Percentiles rank a stretch among this genome's conserved stretches.
Evolutionary conservation across 2,888 invertebrate genomes (phyloP).

Genomic region (Cephus nigrinus): DNA sequence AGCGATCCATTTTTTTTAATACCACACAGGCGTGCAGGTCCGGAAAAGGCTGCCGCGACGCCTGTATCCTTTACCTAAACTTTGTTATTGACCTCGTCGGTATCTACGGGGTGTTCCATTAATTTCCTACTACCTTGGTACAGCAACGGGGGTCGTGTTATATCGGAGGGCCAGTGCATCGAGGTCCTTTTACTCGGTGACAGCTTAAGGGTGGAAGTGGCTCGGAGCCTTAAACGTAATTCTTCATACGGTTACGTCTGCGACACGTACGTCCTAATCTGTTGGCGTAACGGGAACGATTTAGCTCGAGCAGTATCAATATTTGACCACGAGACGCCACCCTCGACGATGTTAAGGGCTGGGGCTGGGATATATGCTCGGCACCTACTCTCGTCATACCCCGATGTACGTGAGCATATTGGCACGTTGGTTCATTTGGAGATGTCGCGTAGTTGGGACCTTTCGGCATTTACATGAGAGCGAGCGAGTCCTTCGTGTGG

Average conservation of each 20-base stretch:
- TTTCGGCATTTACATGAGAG: slow-evolving; percentile 12
- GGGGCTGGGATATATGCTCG: neutral
- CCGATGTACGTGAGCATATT: neutral
- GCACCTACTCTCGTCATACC: neutral
- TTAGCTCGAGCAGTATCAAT: slow-evolving; percentile 54
- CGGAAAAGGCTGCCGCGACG: no score
- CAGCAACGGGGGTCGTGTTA: no score
- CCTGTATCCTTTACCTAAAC: neutral
- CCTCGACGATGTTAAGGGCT: neutral
- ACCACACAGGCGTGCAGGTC: no score
- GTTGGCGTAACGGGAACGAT: slow-evolving; percentile 50
- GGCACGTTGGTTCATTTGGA: neutral
- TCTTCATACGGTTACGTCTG: slow-evolving; percentile 20
- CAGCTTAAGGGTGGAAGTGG: neutral
- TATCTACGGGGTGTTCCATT: no score
- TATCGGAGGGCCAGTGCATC: neutral
- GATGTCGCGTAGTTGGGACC: neutral
- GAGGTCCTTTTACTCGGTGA: neutral
- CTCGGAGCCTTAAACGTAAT: neutral
- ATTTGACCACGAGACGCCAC: slow-evolving; percentile 52
- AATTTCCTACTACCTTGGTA: no score
- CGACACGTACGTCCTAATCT: slow-evolving; percentile 50
- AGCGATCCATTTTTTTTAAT: neutral
- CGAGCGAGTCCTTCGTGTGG: slow-evolving; percentile 14
- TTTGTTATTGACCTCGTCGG: no score